Base-by-base conservation (phyloP, 1,140 invertebrate species). In the Anagrus nilaparvatae region DNA sequence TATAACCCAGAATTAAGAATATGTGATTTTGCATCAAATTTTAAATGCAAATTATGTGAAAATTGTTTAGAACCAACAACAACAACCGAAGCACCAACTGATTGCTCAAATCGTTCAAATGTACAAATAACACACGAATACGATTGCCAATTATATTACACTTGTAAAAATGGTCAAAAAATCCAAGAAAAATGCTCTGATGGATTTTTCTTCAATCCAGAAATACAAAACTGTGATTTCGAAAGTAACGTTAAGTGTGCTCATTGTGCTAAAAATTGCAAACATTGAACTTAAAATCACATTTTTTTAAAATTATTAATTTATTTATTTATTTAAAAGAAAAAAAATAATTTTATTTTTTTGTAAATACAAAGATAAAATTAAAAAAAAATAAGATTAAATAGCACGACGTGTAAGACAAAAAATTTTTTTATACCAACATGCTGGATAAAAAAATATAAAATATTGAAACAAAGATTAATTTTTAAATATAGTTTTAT, bases 111-210 rank as follows among this genome's bases (percentile, higher is more conserved):
- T 12, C 8, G 27, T 17, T 16, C 23, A 6, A 14, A 29, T 42
- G 59, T 64, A 3, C 60, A 56, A 4, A 48, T 72, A 4, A 67
- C 72, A 0, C 65, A 76, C 40, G 66, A 66, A 23, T 52, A 50
- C 0, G 55, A 71, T 31, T 77, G 74, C 46, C 47, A 49, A 1
- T 58, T 61, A 27, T 79, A 72, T 55, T 78, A 69, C 59, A 59
- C 67, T 40, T 78, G 77, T 41, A 52, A 49, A 17, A 58, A 72
- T 13, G 72, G 73, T 0, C 24, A 54, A 12, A 63, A 69, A 18
- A 50, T 69, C 1, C 49, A 61, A 28, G 59, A 69, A 24, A 9
- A 24, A 0, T 80, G 77, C 45, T 47, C 57, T 0, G 33, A 31
- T 0, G 59, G 50, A 0, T 47, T 69, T 5, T 47, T 65, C 24